Base-by-base conservation (phyloP, 2,113 vertebrate genomes). In the Ovis aries region DNA sequence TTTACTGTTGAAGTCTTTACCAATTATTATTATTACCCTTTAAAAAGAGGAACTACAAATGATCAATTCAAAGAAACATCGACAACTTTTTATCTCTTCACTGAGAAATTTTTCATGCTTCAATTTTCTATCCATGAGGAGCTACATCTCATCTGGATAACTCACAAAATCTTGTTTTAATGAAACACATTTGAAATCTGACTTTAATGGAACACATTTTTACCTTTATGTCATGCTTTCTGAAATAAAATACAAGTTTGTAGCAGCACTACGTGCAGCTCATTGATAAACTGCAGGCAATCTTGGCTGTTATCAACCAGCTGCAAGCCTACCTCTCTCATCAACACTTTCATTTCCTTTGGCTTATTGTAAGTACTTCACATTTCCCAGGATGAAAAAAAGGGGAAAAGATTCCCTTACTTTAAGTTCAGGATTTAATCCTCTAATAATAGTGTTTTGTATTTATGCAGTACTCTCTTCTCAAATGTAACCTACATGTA, bases 201-300 rank as follows among this genome's bases (percentile, higher is more conserved):
- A 80, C 96, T 98, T 98, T 98, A 98, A 98, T 99, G 98, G 98
- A 99, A 99, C 98, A 98, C 98, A 13, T 98, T 99, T 98, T 95
- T 98, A 78, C 97, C 97, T 97, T n/a, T 91, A 74, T 98, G 92
- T 81, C 81, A 91, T 87, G 25, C 64, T 91, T 96, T 96, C 55
- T 97, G 96, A 98, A 98, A 98, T 96, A 92, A 98, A 98, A 94
- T 36, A 83, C 86, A 80, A 25, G 92, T 88, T 96, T 93, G n/a
- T 14, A 83, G 82, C 57, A 0, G 0, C 21, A 84, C n/a, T 92
- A 12, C 2, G 2, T 82, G 62, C 5, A 84, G 50, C 77, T 60
- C 88, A 97, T 98, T 53, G 92, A 86, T 92, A 94, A 97, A 97
- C 96, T 93, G 93, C 93, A 97, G 95, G 84, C 88, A 96, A 21